Evolutionary conservation across 2,113 vertebrate species (phyloP), one percentile per base, ranked within the genome.

Genomic region (Ancistrus triradiatus): DNA sequence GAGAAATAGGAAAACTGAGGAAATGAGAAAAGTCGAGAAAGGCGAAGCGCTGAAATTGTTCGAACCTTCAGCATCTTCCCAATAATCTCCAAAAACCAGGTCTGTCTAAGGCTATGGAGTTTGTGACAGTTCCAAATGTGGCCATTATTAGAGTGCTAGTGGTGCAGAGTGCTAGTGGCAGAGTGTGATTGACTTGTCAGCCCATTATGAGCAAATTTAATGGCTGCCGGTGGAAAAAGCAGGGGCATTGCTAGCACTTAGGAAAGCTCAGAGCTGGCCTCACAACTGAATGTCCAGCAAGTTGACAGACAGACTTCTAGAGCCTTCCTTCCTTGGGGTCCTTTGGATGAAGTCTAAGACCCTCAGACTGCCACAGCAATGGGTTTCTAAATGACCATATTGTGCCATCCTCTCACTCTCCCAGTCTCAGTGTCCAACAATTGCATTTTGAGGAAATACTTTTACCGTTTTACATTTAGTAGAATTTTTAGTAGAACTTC

Each of bases 141-240:
- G 86, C 80, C 88, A 90, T 89, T 88, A 87, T 72, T 59, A 56
- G 53, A 37, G 24, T 33, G 59, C 9, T 31, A 50, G 87, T 73
- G 80, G 84, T 89, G 88, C 89, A 89, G 92, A 91, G 91, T 90
- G 88, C 88, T 85, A 82, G 40, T 18, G 86, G 86, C 80, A 77
- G 85, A 74, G 85, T 83, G 71, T 89, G 87, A 89, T 88, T 92
- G 91, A 91, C 90, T 91, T 84, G 68, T 83, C 92, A 91, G 91
- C 87, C 90, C 88, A 88, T 89, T 90, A 89, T 73, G 83, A 89
- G 86, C 81, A 87, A 88, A 89, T 88, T 93, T 93, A 93, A 92
- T 90, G 86, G 87, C 88, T 89, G 85, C 88, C 88, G 81, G 85
- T 86, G 88, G 91, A 88, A 87, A 80, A 63, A 72, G 73, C 70